phyloP scores from a whole-genome alignment of 2,888 invertebrate species.

The Calliopum simillimum region DNA sequence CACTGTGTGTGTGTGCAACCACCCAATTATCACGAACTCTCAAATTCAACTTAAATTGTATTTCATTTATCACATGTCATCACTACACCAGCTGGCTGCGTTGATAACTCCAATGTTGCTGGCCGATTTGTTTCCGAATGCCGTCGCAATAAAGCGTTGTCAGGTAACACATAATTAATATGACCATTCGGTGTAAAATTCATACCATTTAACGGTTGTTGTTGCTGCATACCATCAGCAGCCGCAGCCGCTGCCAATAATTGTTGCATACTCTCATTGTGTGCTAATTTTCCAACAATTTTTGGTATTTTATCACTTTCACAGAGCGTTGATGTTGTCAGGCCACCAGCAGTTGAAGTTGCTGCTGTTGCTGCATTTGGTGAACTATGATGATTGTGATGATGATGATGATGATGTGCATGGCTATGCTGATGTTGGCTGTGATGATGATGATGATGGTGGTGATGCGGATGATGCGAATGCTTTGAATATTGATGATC shows the following conservation, averaged over 20 bases:
- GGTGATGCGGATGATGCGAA: constrained; percentile 23
- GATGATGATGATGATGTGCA: constrained; percentile 38
- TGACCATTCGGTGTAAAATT: constrained; percentile 51
- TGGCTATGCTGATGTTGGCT: constrained; percentile 39
- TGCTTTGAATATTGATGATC: constrained; percentile 41
- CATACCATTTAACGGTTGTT: constrained; percentile 49
- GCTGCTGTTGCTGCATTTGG: constrained; percentile 27
- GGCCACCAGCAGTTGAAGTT: constrained; percentile 49
- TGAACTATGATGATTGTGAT: constrained; percentile 35
- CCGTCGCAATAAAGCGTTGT: constrained; percentile 55
- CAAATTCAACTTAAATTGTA: constrained; percentile 15
- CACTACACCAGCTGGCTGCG: constrained; percentile 14
- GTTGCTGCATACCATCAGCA: neutral
- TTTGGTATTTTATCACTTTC: constrained; percentile 68
- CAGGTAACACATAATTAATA: constrained; percentile 47
- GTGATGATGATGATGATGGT: constrained; percentile 33
- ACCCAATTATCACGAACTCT: too few relatives aligned
- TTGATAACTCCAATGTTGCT: constrained; percentile 38
- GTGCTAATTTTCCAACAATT: constrained; percentile 66
- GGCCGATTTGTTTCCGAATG: constrained; percentile 60
- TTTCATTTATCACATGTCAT: constrained; percentile 47
- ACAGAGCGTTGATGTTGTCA: constrained; percentile 44
- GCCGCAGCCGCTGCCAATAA: constrained; percentile 20
- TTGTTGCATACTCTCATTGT: constrained; percentile 57
- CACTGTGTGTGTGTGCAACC: too few relatives aligned